Evolutionary conservation across 1,140 invertebrate species (phyloP), one percentile per base, ranked within the genome.

Genomic region (Heterodera carotae): DNA sequence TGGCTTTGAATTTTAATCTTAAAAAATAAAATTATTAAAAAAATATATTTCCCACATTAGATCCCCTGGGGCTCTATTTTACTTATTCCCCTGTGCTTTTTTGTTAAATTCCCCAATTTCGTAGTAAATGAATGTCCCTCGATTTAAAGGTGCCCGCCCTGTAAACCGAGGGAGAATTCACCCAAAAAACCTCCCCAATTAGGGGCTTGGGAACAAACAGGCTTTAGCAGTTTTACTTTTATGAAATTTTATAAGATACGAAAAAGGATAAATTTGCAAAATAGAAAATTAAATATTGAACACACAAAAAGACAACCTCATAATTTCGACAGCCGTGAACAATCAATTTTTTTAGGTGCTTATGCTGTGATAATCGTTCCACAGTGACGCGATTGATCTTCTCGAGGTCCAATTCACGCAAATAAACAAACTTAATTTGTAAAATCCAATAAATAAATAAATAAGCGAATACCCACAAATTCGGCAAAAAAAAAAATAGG

Each of bases 301-400:
- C 18, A 1, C 10, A 22, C 18, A 66, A 25, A 15, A 25, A 15
- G 12, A 31, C 76, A 3, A 81, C 85, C 66, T 86, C 85, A 70
- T 87, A 86, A 75, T 87, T 87, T 22, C 86, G 72, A 69, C 85
- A 86, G 33, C 82, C 81, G 77, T 86, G 86, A 27, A 86, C 86
- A 69, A 87, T 87, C 18, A 86, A 53, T 76, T 87, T 86, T 64
- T 86, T 86, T 33, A 86, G 69, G 27, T 66, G 75, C 15, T 70
- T 75, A 73, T 86, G 86, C 53, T 81, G 69, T 33, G 86, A 78
- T 10, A 86, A 71, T 64, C 84, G 78, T 39, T 81, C 86, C 25
- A 86, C 85, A n/a, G 86, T 87, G n/a, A 69, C 86, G 18, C 86
- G 43, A 70, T 86, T 86, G 66, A 86, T 85, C 71, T 85, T 85